Evolutionary conservation across 1,140 invertebrate species (phyloP), one percentile per base, ranked within the genome.

Genomic region (Lamellibrachia luymesi): DNA sequence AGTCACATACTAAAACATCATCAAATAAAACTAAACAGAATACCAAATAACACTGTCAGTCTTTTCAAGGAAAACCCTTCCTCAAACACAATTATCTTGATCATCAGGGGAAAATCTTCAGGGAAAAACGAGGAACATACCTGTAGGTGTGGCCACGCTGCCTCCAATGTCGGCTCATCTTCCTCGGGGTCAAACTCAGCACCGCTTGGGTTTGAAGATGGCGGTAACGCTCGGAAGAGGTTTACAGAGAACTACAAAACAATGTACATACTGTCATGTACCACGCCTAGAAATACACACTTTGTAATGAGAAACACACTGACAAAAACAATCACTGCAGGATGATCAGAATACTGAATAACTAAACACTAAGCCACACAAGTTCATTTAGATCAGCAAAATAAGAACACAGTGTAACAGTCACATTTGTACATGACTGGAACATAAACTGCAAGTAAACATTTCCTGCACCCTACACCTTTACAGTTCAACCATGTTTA

Each of bases 181-280:
- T 99, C 99, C 96, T 99, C 99, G 1, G 99, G 99, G 97, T 99
- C 99, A 97, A 99, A 99, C 97, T 99, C 99, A 5, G 98, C 93
- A 17, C 93, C 93, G 80, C 80, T 92, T 98, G 89, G 99, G 99
- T 96, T 98, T 98, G 22, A 99, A 99, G 25, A 99, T 99, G 91
- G 99, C 98, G 93, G 93, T 94, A 99, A 97, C 51, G 98, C 99
- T 93, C 99, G 98, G 97, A 99, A 99, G 93, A 99, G 96, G 97
- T 97, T 99, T 98, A 95, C 98, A 97, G 96, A 98, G 98, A 97
- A 99, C 99, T 96, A 94, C 89, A 93, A 93, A 0, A 92, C 7
- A 92, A 38, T 25, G 90, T 91, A 38, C 38, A 38, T 38, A 38
- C 38, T 49, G 25, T 7, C 49, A 13, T 64, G 22, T n/a, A 93